These are phyloP conservation scores for Dreissena polymorpha DNA, from an alignment of 1,140 invertebrate species.

Conservation along the genomic window DNA sequence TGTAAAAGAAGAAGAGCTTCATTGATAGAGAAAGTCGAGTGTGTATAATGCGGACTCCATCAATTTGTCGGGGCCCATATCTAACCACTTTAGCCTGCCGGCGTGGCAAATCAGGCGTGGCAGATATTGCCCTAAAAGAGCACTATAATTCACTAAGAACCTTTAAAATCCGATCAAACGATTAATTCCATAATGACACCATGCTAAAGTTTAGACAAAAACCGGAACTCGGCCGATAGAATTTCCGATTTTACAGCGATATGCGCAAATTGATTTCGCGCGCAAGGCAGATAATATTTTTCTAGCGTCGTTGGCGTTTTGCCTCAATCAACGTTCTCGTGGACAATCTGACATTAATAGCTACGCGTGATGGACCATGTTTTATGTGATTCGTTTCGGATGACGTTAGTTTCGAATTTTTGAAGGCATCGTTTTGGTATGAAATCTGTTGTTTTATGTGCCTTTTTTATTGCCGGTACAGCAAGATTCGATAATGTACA, in stretches of 20 bases:
- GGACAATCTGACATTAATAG: no score
- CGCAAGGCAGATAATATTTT: background rate
- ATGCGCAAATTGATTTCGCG: slow-evolving; percentile 51
- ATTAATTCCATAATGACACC: slow-evolving; percentile 50
- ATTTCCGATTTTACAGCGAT: slow-evolving; percentile 47
- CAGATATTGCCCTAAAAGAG: slow-evolving; percentile 52
- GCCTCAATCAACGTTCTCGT: no score
- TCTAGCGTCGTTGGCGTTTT: no score
- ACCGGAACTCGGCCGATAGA: slow-evolving; percentile 27
- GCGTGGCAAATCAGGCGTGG: slow-evolving; percentile 34
- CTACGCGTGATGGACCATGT: no score
- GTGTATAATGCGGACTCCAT: background rate
- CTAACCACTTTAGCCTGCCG: slow-evolving; percentile 43
- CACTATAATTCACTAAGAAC: slow-evolving; percentile 58
- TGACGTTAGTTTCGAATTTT: no score
- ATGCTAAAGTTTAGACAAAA: slow-evolving; percentile 39
- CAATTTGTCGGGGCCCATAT: slow-evolving; percentile 3
- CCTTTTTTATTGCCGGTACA: no score
- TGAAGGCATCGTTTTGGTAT: no score
- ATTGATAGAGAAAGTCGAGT: no score
- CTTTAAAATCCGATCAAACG: slow-evolving; percentile 53
- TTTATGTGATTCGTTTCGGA: no score
- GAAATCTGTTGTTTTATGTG: no score
- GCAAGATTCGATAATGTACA: no score
- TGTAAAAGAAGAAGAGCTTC: no score